Base-by-base conservation (phyloP, 2,113 vertebrate genomes). In the Catagonus wagneri region DNA sequence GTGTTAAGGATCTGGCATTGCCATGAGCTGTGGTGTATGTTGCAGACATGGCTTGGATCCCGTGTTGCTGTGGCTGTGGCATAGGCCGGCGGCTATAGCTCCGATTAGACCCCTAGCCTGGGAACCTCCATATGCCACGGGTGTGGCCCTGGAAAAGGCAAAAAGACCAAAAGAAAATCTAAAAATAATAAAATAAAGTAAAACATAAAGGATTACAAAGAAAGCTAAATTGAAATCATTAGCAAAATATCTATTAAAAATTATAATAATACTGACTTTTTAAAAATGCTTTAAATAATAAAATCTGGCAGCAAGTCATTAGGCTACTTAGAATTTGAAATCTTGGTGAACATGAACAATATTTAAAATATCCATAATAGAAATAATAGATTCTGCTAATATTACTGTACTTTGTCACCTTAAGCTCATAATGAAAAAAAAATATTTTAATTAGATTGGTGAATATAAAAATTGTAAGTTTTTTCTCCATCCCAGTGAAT, bases 251-350 rank as follows among this genome's bases (percentile, higher is more conserved):
- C 65, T 89, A 63, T 34, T 69, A 88, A 65, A 92, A 94, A 84
- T 78, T 72, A 7, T 78, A 74, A 80, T 89, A 65, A 85, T 71
- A 56, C 60, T 90, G 15, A 44, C 17, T 90, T 39, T 95, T 75
- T 93, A 81, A 52, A 74, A 96, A 83, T 96, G 20, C 17, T 75
- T 79, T 92, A 92, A 89, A 52, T 89, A 79, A 36, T 19, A 90
- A 96, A 80, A 23, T 71, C 22, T 93, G 83, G 34, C 29, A 90
- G 19, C 29, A 76, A 17, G 25, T 83, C 34, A 36, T 58, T 91
- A 93, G 20, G 83, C 22, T 87, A 44, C 36, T 74, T 74, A 0
- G 94, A 65, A 86, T 79, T 89, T 97, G 54, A 92, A 97, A 93
- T 89, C 76, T 50, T 85, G 27, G 15, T 96, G 32, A 95, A 32